Percentiles rank a stretch among this genome's conserved stretches.
Evolutionary conservation across 2,113 vertebrate genomes (phyloP).

Genomic region (Pluvialis apricaria): DNA sequence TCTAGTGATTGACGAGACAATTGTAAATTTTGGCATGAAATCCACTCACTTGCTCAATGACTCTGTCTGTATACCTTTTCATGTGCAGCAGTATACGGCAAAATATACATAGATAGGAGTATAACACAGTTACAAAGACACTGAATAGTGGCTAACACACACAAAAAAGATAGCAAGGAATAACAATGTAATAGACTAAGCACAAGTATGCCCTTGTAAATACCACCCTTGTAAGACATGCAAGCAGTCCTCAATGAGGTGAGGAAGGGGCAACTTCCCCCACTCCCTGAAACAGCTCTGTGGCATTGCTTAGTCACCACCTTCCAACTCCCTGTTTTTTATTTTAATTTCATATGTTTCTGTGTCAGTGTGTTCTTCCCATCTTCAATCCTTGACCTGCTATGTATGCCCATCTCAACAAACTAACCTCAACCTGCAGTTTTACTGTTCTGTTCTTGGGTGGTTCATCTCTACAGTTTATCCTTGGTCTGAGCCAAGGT

Average conservation of each 20-base stretch:
- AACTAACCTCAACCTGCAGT: neutral
- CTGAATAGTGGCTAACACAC: neutral
- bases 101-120: neutral
- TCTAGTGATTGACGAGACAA: neutral
- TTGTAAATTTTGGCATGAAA: neutral
- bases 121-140: neutral
- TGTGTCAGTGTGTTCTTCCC: neutral
- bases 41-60: neutral
- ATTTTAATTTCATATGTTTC: neutral
- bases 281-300: neutral
- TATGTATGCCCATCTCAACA: neutral
- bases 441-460: neutral
- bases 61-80: neutral
- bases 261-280: accelerated
- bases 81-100: neutral
- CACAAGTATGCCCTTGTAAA: neutral
- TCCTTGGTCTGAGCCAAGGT: neutral
- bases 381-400: neutral
- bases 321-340: neutral
- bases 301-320: neutral
- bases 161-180: neutral
- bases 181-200: neutral
- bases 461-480: neutral
- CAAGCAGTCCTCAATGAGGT: neutral
- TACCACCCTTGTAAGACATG: neutral